phyloP scores from a whole-genome alignment of 2,797 vertebrate species.

The Syngnathus acus region DNA sequence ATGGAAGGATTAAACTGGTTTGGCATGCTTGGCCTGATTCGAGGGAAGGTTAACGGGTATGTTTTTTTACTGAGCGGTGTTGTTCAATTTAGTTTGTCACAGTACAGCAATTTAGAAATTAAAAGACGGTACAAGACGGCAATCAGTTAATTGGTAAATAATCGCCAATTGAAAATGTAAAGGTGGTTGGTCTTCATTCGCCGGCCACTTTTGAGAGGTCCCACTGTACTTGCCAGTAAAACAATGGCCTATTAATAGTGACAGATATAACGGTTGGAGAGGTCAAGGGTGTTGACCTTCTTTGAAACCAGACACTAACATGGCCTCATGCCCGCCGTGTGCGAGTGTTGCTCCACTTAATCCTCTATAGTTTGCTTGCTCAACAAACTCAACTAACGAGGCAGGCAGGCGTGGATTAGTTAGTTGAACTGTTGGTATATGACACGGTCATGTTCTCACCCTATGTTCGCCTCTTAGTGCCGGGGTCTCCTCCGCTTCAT shows the following conservation, averaged over 20 bases:
- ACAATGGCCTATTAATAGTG: constrained; percentile 71
- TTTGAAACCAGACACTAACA: constrained; percentile 45
- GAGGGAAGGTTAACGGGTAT: constrained; percentile 9
- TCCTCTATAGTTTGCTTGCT: not conserved
- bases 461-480: constrained; percentile 53
- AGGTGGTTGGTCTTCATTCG: not conserved
- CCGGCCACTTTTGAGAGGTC: not conserved
- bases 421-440: not conserved
- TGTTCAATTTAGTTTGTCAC: constrained; percentile 5
- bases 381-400: not conserved
- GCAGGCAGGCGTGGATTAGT: not conserved
- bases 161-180: not conserved
- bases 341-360: constrained; percentile 49
- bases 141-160: not conserved
- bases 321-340: constrained; percentile 34
- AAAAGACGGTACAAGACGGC: not conserved
- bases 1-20: constrained; percentile 47
- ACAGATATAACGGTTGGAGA: constrained; percentile 58
- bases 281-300: constrained; percentile 57
- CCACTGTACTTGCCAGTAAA: constrained; percentile 42
- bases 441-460: constrained; percentile 65
- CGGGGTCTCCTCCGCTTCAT: constrained; percentile 24
- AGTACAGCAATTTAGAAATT: not conserved
- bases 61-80: constrained; percentile 13
- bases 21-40: constrained; percentile 13